Conservation (phyloP, 1,140 invertebrate genomes). For the Drosophila sechellia region DNA sequence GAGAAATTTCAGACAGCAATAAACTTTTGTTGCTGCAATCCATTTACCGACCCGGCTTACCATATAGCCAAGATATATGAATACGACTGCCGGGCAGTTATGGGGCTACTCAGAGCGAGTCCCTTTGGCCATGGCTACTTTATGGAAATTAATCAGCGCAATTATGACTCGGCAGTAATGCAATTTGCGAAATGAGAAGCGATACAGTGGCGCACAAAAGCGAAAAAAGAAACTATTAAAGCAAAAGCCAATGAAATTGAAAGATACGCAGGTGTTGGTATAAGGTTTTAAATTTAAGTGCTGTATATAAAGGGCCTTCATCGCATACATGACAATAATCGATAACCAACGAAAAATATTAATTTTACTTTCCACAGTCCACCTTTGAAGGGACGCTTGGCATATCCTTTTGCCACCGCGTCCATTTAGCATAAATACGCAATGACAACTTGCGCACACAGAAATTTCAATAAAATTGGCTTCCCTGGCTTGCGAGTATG, state of each 20-base stretch:
- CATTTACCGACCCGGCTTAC: slow-evolving; percentile 43
- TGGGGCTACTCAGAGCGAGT: slow-evolving; percentile 7
- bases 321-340: slow-evolving; percentile 8
- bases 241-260: neutral
- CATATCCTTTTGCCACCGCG: slow-evolving; percentile 41
- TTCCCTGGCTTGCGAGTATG: slow-evolving; percentile 3
- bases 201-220: slow-evolving; percentile 29
- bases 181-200: slow-evolving; percentile 73
- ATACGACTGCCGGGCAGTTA: slow-evolving; percentile 21
- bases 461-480: slow-evolving; percentile 59
- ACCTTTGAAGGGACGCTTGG: slow-evolving; percentile 19
- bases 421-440: slow-evolving; percentile 75
- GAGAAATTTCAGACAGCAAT: slow-evolving; percentile 29
- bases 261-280: slow-evolving; percentile 8
- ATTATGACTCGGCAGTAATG: slow-evolving; percentile 70
- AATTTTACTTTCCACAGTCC: slow-evolving; percentile 22
- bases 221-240: neutral
- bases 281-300: slow-evolving; percentile 17
- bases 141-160: slow-evolving; percentile 81
- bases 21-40: slow-evolving; percentile 71
- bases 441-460: slow-evolving; percentile 53
- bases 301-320: neutral
- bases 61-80: slow-evolving; percentile 32
- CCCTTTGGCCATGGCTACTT: slow-evolving; percentile 47
- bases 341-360: slow-evolving; percentile 11